Percentiles rank a stretch among this genome's conserved stretches.
Conservation (phyloP, 92 coral and sea anemone genomes). For the Porites evermanni region DNA sequence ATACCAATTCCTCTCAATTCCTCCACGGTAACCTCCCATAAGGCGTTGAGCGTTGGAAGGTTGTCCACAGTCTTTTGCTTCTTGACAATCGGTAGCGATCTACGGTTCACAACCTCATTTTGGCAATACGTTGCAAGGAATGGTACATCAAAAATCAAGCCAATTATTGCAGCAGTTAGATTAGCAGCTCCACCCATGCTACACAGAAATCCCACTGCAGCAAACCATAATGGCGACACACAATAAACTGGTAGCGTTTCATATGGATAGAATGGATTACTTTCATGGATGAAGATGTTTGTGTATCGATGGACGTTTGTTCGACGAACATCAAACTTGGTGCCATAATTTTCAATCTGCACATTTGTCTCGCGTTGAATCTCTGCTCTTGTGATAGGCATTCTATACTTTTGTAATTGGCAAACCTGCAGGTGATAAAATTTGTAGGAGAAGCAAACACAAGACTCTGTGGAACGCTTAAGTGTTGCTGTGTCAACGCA, state of each 20-base stretch:
- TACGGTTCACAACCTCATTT: conserved; percentile 21
- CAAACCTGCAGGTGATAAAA: background rate
- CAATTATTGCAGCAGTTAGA: background rate
- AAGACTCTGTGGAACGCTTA: background rate
- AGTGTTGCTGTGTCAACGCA: too few species aligned
- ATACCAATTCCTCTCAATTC: conserved; percentile 13
- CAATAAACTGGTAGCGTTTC: conserved; percentile 5
- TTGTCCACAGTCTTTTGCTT: conserved; percentile 4
- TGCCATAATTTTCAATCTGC: conserved; percentile 3
- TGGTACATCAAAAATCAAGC: conserved; percentile 7
- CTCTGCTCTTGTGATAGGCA: conserved; percentile 2
- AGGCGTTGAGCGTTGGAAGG: conserved; percentile 15
- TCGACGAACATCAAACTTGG: background rate
- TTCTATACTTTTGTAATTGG: background rate
- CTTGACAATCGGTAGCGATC: conserved; percentile 28
- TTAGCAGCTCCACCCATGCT: conserved; percentile 17
- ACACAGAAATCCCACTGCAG: background rate
- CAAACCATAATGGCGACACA: conserved; percentile 15
- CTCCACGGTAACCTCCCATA: conserved; percentile 1
- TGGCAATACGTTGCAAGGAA: conserved; percentile 2
- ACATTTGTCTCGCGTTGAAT: background rate
- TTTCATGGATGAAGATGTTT: conserved; percentile 28
- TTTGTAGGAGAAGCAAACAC: background rate
- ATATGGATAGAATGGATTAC: conserved; percentile 5
- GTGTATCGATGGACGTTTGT: conserved; percentile 20